These are phyloP conservation scores for Anhinga rufa DNA, from an alignment of 2,113 vertebrate genomes.

Conservation along the genomic window DNA sequence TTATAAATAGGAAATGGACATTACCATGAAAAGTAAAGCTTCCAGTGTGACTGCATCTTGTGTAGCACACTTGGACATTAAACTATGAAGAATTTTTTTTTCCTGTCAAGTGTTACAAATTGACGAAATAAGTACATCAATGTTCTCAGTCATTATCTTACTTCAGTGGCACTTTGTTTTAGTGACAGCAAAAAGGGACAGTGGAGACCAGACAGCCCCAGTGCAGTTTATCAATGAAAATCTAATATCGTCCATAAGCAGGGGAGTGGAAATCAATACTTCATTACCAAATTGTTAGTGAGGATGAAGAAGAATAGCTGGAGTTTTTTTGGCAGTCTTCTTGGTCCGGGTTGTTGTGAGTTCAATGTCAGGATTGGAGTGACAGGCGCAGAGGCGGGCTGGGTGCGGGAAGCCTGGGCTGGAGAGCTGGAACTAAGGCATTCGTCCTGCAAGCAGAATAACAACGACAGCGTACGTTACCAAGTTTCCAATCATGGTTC, in stretches of 20 bases:
- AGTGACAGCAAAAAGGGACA: slow-evolving; percentile 88
- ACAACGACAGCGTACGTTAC: slow-evolving; percentile 31
- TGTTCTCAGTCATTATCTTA: slow-evolving; percentile 92
- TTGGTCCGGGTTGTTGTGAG: slow-evolving; percentile 81
- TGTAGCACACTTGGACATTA: slow-evolving; percentile 91
- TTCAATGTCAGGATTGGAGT: slow-evolving; percentile 85
- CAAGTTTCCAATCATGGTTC: not conserved
- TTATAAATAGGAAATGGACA: slow-evolving; percentile 92
- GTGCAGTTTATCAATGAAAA: slow-evolving; percentile 99
- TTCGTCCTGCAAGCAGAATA: slow-evolving; percentile 70
- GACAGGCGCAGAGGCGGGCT: slow-evolving; percentile 74
- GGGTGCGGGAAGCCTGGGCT: slow-evolving; percentile 74
- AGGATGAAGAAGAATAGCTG: slow-evolving; percentile 93
- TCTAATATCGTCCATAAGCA: slow-evolving; percentile 98
- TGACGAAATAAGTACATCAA: slow-evolving; percentile 92
- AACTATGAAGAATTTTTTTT: slow-evolving; percentile 88
- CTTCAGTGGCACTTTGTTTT: slow-evolving; percentile 96
- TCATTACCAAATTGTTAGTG: slow-evolving; percentile 99
- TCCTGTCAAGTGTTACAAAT: slow-evolving; percentile 96
- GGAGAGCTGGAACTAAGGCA: slow-evolving; percentile 74
- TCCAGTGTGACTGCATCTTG: slow-evolving; percentile 82
- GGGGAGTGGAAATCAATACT: slow-evolving; percentile 99
- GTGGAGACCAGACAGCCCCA: slow-evolving; percentile 83
- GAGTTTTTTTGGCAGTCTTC: slow-evolving; percentile 87
- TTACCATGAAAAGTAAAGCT: slow-evolving; percentile 85